Evolutionary conservation across 1,140 invertebrate genomes (phyloP), one percentile per base, ranked within the genome.

Genomic region (Drosophila willistoni): DNA sequence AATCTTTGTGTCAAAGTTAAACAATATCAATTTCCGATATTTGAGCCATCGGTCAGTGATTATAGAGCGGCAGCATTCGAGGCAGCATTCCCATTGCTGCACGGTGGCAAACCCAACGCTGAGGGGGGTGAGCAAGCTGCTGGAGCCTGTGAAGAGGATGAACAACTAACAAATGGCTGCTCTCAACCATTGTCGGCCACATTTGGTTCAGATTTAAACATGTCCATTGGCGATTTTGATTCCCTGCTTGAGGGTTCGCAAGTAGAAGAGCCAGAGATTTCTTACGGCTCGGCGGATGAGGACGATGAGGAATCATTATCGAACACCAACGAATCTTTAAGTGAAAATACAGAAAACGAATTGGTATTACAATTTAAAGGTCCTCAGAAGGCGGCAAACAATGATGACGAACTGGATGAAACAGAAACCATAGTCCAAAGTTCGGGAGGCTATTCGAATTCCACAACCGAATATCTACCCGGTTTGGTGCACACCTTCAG

Each of bases 391-490:
- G 76, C 86, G 29, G 74, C 85, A 22, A 78, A 57, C 25, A 62
- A 29, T 10, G 55, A 64, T n/a, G 61, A 68, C 3, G 7, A 29
- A 9, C 17, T 57, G 5, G 59, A 73, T 14, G 63, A 75, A 2
- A 7, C 22, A 0, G 44, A 19, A 51, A 19, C 44, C 17, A 7
- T 51, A 12, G 17, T 51, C 19, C 44, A 22, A 3, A 22, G 5
- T 1, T 17, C 60, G 25, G 7, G 39, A 47, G 7, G 29, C 25
- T 66, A 6, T 89, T 96, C 10, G 93, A 95, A 44, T 14, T 97
- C 96, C 1, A 98, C 97, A 0, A 98, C 96, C 0, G 96, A 97
- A 93, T 98, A 98, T 93, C 92, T 98, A 39, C 96, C 97, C 3
- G 96, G 97, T 34, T 98, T 99, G 97, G 93, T 98, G 36, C 96